Evolutionary conservation across 1,140 invertebrate species (phyloP), one percentile per base, ranked within the genome.

Genomic region (Magallana gigas): DNA sequence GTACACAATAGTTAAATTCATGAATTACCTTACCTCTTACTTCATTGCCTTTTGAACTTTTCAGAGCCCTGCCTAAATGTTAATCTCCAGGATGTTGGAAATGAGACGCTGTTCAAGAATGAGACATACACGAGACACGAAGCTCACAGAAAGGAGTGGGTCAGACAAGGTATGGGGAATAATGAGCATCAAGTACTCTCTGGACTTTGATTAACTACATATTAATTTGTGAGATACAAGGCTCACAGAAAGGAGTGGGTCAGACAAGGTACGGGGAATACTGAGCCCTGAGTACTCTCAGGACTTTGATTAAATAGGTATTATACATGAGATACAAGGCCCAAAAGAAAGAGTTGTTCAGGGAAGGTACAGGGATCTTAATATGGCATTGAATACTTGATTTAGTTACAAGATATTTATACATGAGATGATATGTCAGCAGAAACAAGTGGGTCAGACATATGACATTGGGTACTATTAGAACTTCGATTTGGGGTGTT

Each of bases 231-330:
- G 8, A 92, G 91, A 80, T 92, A 94, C 83, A 89, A 92, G 59
- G 92, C 90, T n/a, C 92, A 94, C 57, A 92, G 93, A 80, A 91
- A 91, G 64, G 94, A 94, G 64, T 95, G 94, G 94, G 92, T 94
- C 1, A 89, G 94, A 90, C 92, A 94, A 92, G 94, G 94, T 94
- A 86, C 86, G 91, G 68, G 29, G 36, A 71, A 23, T 23, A 23
- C 23, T 36, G 8, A 29, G 14, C 6, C 8, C 1, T 8, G 3
- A 57, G 14, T 36, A 48, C 14, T 81, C 8, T 56, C 57, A 57
- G 57, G 82, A 56, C 80, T 81, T 87, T 57, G 57, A 82, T 57
- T 58, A 29, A 3, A 64, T 16, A n/a, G 1, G 16, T 64, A 18
- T 76, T 11, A 64, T 6, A n/a, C 23, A 23, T 23, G 23, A 92